These are phyloP conservation scores for Caenorhabditis tropicalis DNA, from an alignment of 1,140 invertebrate species.

Conservation along the genomic window DNA sequence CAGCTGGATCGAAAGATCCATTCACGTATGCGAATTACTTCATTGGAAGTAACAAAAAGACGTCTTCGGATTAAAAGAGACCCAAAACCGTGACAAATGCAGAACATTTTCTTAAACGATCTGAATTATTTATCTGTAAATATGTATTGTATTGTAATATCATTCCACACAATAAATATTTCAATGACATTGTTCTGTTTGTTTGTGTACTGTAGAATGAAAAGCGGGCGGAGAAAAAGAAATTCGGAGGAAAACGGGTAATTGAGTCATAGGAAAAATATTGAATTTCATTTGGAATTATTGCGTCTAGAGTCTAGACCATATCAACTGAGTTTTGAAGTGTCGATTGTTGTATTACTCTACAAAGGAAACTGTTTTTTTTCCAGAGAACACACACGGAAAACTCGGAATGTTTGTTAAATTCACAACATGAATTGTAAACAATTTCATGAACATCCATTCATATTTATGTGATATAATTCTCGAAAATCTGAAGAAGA, in stretches of 20 bases:
- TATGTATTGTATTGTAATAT: conserved; percentile 39
- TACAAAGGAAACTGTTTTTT: too few relatives aligned
- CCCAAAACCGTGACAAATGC: background rate
- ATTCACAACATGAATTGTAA: too few relatives aligned
- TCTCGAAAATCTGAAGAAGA: too few relatives aligned
- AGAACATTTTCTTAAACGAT: background rate
- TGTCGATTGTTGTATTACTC: too few relatives aligned
- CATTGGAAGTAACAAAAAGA: conserved; percentile 54
- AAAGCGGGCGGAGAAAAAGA: too few relatives aligned
- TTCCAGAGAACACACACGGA: too few relatives aligned
- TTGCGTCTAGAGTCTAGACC: background rate
- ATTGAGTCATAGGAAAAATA: background rate
- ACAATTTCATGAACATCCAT: too few relatives aligned
- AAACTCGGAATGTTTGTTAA: too few relatives aligned
- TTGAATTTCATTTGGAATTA: background rate
- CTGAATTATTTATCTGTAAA: conserved; percentile 27
- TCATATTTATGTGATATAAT: too few relatives aligned
- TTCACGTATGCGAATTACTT: conserved; percentile 54
- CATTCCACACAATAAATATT: conserved; percentile 33
- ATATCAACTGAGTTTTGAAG: too few relatives aligned
- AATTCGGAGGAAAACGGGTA: background rate
- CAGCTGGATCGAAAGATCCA: conserved; percentile 49
- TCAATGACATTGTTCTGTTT: background rate
- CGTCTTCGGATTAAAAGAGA: background rate
- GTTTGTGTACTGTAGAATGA: background rate